Conservation (phyloP, 1,140 invertebrate species). For the Episyrphus balteatus region DNA sequence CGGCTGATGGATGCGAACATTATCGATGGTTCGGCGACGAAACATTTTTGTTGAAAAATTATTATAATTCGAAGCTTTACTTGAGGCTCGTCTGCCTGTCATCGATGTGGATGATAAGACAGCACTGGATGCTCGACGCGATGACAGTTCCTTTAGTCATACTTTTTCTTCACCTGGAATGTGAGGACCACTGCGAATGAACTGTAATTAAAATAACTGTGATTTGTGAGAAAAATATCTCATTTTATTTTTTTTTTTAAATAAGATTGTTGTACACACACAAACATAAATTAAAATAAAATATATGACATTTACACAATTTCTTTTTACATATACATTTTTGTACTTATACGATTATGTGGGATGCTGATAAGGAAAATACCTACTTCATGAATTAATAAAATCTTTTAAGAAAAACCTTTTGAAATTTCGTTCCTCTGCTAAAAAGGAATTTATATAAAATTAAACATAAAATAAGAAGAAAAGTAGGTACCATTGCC, state of each 20-base stretch:
- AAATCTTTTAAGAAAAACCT: no score
- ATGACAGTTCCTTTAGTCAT: slow-evolving; percentile 36
- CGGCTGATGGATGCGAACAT: slow-evolving; percentile 26
- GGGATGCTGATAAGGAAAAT: no score
- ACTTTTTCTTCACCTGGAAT: slow-evolving; percentile 36
- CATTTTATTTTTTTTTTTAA: neutral
- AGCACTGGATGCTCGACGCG: slow-evolving; percentile 26
- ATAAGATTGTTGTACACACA: no score
- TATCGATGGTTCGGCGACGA: slow-evolving; percentile 23
- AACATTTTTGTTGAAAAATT: slow-evolving; percentile 12
- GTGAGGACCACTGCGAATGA: slow-evolving; percentile 35
- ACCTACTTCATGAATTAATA: no score
- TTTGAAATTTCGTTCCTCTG: no score
- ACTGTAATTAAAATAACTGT: slow-evolving; percentile 38
- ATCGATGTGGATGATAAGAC: slow-evolving; percentile 3
- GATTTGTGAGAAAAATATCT: slow-evolving; percentile 15
- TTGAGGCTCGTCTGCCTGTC: slow-evolving; percentile 4
- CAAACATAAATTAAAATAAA: no score
- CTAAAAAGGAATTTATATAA: no score
- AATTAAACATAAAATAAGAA: no score
- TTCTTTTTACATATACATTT: no score
- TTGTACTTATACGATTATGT: no score
- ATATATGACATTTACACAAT: no score
- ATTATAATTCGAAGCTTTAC: slow-evolving; percentile 18
- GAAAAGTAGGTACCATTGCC: no score